Percentiles rank a stretch among this genome's conserved stretches.
These are phyloP conservation scores for Paratilapia polleni DNA, from an alignment of 2,113 vertebrate genomes.

Conservation along the genomic window DNA sequence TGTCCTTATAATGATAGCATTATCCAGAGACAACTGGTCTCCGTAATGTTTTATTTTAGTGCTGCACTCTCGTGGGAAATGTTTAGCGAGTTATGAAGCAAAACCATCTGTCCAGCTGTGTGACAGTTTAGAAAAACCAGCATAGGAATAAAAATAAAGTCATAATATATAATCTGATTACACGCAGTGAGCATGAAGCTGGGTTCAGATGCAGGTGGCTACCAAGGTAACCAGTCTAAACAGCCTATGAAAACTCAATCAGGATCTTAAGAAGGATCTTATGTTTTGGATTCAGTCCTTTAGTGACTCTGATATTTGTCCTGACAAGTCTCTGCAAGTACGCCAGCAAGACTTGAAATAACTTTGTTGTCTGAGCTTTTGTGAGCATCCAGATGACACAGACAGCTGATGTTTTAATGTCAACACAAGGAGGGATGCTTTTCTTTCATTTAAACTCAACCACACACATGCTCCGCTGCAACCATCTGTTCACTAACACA, in stretches of 20 bases:
- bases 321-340: slow-evolving; percentile 11
- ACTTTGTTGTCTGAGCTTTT: neutral
- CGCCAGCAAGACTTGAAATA: neutral
- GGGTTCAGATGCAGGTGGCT: slow-evolving; percentile 19
- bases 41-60: neutral
- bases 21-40: neutral
- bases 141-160: neutral
- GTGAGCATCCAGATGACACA: slow-evolving; percentile 9
- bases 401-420: slow-evolving; percentile 11
- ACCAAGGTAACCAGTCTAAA: slow-evolving; percentile 13
- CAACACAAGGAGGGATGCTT: neutral
- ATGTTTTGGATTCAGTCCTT: slow-evolving; percentile 5
- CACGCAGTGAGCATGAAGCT: neutral
- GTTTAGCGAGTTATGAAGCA: neutral
- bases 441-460: neutral
- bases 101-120: neutral
- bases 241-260: neutral
- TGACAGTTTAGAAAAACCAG: neutral
- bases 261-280: slow-evolving; percentile 7
- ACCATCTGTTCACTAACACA: neutral
- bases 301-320: slow-evolving; percentile 12
- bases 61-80: neutral
- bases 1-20: neutral
- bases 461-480: neutral
- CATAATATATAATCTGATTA: neutral